These are phyloP conservation scores for Phymastichus coffea DNA, from an alignment of 1,140 invertebrate genomes.

Conservation along the genomic window DNA sequence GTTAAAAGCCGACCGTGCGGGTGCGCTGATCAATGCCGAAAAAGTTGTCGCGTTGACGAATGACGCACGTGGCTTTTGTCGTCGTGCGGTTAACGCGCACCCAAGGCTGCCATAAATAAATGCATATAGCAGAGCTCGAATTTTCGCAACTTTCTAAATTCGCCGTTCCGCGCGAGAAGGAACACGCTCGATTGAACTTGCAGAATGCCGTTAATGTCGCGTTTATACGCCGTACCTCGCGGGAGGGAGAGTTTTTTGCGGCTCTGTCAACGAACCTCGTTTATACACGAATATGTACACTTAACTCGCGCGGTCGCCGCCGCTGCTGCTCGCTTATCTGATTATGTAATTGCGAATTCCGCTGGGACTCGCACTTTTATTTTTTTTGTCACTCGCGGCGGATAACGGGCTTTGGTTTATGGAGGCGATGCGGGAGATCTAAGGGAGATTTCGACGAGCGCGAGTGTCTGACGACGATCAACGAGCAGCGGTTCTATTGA, in stretches of 20 bases:
- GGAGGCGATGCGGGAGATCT: too few species aligned
- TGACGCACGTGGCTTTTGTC: neutral
- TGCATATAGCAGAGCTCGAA: neutral
- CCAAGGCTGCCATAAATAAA: neutral
- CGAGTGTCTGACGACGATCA: too few species aligned
- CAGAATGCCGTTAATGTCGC: conserved; percentile 10
- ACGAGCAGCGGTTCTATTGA: too few species aligned
- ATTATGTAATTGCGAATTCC: neutral
- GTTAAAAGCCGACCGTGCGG: too few species aligned
- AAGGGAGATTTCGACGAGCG: too few species aligned
- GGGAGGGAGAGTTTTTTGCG: too few species aligned
- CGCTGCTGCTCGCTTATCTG: neutral
- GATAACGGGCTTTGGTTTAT: neutral
- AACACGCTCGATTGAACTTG: conserved; percentile 11
- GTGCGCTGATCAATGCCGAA: too few species aligned
- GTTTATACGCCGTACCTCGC: too few species aligned
- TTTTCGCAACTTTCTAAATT: too few species aligned
- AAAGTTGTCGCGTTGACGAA: neutral
- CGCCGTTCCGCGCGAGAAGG: conserved; percentile 1
- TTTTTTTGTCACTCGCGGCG: too few species aligned
- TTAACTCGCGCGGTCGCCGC: neutral
- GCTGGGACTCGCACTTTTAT: too few species aligned
- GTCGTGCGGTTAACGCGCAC: neutral
- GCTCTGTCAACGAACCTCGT: too few species aligned
- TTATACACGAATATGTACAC: neutral